Conservation (phyloP, 2,888 invertebrate species). For the Selenia dentaria region DNA sequence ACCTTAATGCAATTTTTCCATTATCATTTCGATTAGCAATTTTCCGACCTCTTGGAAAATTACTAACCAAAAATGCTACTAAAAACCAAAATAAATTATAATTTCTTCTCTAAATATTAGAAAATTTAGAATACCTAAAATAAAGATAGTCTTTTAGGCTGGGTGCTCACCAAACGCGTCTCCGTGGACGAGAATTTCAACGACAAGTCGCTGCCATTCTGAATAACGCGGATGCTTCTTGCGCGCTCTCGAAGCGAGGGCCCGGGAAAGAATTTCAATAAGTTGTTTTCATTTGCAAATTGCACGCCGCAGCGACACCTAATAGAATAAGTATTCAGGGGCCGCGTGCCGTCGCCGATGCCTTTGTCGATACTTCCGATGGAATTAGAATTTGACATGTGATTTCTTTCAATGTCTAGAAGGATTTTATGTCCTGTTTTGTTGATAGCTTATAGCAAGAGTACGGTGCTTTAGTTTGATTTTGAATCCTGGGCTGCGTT, state of each 20-base stretch:
- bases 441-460: neutral
- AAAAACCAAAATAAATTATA: too few species aligned
- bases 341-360: conserved; percentile 48
- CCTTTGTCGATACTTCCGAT: conserved; percentile 28
- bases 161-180: too few species aligned
- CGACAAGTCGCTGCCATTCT: conserved; percentile 53
- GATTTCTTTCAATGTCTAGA: conserved; percentile 6
- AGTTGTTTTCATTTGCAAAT: conserved; percentile 85
- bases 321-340: conserved; percentile 78
- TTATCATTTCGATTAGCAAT: too few species aligned
- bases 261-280: conserved; percentile 81
- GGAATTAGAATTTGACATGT: conserved; percentile 20
- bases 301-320: conserved; percentile 77
- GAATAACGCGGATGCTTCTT: conserved; percentile 58
- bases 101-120: too few species aligned
- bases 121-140: too few species aligned
- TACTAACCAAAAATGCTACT: too few species aligned
- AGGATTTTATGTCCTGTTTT: conserved; percentile 4
- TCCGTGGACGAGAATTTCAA: conserved; percentile 38
- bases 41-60: too few species aligned
- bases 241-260: conserved; percentile 52
- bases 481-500: too few species aligned
- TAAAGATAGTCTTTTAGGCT: too few species aligned
- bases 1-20: too few species aligned
- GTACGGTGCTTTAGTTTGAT: too few species aligned